Evolutionary conservation across 2,797 vertebrate genomes (phyloP).

Genomic region (Parauchenoglanis punctatus): DNA sequence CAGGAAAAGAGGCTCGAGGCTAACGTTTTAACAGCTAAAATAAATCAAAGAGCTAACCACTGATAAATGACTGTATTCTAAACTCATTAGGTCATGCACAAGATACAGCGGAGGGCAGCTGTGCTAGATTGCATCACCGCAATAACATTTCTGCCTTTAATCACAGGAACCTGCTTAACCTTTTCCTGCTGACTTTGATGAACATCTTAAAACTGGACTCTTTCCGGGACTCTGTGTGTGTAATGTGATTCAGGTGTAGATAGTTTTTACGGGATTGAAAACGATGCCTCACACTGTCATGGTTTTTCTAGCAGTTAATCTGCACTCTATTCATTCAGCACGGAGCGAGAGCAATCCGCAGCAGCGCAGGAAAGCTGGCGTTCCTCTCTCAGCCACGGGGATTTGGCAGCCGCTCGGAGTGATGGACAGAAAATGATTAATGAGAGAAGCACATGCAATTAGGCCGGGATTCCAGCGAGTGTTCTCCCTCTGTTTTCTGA

Average conservation of each 20-base stretch:
- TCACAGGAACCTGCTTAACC: constrained; percentile 19
- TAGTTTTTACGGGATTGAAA: not conserved
- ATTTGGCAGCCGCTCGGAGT: constrained; percentile 52
- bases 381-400: constrained; percentile 30
- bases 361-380: constrained; percentile 39
- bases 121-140: constrained; percentile 6
- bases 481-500: constrained; percentile 41
- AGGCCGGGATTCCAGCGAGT: constrained; percentile 53
- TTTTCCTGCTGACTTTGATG: constrained; percentile 17
- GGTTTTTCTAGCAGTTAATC: constrained; percentile 24
- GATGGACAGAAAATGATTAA: constrained; percentile 72
- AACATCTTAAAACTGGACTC: not conserved
- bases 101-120: constrained; percentile 21
- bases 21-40: constrained; percentile 41
- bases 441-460: constrained; percentile 63
- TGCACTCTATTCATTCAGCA: constrained; percentile 21
- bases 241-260: constrained; percentile 15
- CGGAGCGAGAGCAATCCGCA: constrained; percentile 5
- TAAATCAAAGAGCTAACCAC: constrained; percentile 43
- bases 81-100: constrained; percentile 32
- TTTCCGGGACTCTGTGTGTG: not conserved
- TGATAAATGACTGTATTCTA: constrained; percentile 37
- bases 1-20: constrained; percentile 36
- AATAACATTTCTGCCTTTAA: constrained; percentile 27
- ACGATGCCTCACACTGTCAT: not conserved